Evolutionary conservation across 1,140 invertebrate species (phyloP), one percentile per base, ranked within the genome.

Genomic region (Hycleus cichorii): DNA sequence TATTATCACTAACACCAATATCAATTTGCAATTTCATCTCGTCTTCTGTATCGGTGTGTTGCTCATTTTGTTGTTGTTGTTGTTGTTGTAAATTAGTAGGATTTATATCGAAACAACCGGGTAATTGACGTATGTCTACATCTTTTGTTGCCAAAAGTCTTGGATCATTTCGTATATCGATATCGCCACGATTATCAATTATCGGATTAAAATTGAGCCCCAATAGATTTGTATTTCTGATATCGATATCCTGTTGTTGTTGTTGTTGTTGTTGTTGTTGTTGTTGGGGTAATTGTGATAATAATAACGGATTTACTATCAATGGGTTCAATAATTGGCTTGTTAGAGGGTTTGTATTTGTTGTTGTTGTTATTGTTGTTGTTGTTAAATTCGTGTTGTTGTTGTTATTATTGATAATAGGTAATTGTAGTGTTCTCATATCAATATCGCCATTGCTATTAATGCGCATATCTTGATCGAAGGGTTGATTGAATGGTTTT

Each of bases 51-150:
- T 42, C 40, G 0, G 11, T 42, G 4, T 42, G 9, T 42, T 42
- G 40, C 0, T 47, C 12, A 39, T n/a, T 9, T 52, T 27, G 7
- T 44, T 43, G 18, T 54, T 47, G 32, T 39, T 24, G 24, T 11
- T n/a, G 8, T 10, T 38, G 76, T 49, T 74, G 72, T 42, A 77
- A 77, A 70, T 18, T 18, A 1, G 18, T 18, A 1, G 18, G 18
- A 18, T 18, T 18, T 18, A 18, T 18, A 18, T 68, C 78, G 69
- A 60, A 77, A 75, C 66, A 77, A 3, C 43, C 25, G 2, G 38
- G 46, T 12, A 58, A 53, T 50, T 60, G 53, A 64, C 77, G 76
- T 25, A 79, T 75, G 70, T 80, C 79, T 58, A 78, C 74, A 39
- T 74, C 71, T 72, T 76, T 76, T 57, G 65, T 74, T 11, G 69